These are phyloP conservation scores for Chloropsis hardwickii DNA, from an alignment of 2,113 vertebrate species.

Conservation along the genomic window DNA sequence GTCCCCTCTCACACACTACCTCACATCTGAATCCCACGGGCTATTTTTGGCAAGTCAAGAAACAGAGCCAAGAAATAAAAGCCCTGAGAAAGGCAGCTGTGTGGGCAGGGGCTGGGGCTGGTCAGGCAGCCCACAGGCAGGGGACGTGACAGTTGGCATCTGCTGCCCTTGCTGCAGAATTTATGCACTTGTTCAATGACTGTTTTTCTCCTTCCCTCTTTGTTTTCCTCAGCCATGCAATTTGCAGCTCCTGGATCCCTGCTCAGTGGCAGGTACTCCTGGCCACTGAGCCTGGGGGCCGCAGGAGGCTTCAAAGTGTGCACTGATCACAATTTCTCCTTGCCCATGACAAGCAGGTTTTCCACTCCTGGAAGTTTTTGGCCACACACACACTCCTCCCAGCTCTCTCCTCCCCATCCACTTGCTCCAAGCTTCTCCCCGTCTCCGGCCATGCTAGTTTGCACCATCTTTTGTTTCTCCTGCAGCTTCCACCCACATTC, in stretches of 20 bases:
- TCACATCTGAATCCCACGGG: not conserved
- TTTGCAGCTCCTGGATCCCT: not conserved
- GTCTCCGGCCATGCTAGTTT: not conserved
- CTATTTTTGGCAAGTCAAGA: not conserved
- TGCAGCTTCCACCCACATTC: not conserved
- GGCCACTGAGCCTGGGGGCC: not conserved
- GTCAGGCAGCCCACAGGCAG: not conserved
- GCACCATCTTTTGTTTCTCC: not conserved
- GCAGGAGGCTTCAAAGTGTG: not conserved
- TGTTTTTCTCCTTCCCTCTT: not conserved
- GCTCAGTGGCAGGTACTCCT: not conserved
- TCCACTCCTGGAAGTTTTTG: not conserved
- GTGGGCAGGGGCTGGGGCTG: not conserved
- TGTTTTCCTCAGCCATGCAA: rapidly evolving
- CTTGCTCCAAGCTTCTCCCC: no score
- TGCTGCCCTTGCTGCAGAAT: not conserved
- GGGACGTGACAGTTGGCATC: not conserved
- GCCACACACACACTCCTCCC: rapidly evolving
- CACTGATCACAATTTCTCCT: not conserved
- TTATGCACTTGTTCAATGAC: not conserved
- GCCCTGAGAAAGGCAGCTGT: not conserved
- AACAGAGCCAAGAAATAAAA: not conserved
- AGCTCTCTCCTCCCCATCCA: not conserved
- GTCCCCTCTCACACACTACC: not conserved
- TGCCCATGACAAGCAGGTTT: rapidly evolving